Base-by-base conservation (phyloP, 1,140 invertebrate genomes). In the Ectropis grisescens region DNA sequence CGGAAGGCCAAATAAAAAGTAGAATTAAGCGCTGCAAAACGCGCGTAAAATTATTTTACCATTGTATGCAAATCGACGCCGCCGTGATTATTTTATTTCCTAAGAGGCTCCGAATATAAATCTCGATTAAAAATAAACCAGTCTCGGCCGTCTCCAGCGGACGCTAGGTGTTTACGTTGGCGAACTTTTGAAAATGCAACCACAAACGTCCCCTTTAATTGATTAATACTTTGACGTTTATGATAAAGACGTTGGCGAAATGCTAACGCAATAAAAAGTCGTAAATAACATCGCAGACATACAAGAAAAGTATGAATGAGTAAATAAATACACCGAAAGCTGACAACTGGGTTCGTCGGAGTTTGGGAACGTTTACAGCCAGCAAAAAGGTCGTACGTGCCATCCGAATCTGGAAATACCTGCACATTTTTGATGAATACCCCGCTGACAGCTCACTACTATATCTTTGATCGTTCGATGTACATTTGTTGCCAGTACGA, bases 11-110 rank as follows among this genome's bases (percentile, higher is more conserved):
- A 67, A 76, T 72, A 81, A 78, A 81, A 81, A 76, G 65, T 67
- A 74, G 60, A 81, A 74, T 78, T 76, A 76, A 81, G 52, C 69
- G 68, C 72, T 66, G 67, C 71, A 71, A 74, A 76, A 81, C 76
- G 62, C 71, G 72, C 72, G 72, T 81, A 81, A 81, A 81, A 81
- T 81, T 81, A 78, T 81, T 78, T 81, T 78, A 76, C 76, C 76
- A 81, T 81, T 81, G 76, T 81, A 81, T 81, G 76, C 76, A 81
- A 81, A 81, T 81, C 66, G 40, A 69, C 55, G 57, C 51, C 45
- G 69, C 58, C 52, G 71, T 81, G 76, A 81, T 81, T 81, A 81
- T 81, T 81, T 81, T 81, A 81, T 81, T 78, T 81, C 70, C 72
- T 78, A 74, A 81, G 61, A 81, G 60, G 47, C 56, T 47, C 58